Percentiles rank a stretch among this genome's conserved stretches.
These are phyloP conservation scores for Archilochus colubris DNA, from an alignment of 2,113 vertebrate species.

Conservation along the genomic window DNA sequence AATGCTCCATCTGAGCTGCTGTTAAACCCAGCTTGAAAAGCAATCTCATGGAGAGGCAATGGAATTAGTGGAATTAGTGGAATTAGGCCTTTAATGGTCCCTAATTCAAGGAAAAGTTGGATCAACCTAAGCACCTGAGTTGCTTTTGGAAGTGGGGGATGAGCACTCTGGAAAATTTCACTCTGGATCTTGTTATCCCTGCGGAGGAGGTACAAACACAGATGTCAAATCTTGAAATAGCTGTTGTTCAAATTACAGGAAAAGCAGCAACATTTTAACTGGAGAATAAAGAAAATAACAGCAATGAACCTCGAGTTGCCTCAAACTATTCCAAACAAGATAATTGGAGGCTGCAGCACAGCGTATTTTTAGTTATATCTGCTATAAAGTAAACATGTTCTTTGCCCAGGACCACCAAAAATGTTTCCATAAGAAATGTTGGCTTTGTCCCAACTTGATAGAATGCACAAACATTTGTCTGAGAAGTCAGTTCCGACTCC, in stretches of 20 bases:
- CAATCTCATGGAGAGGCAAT: not conserved
- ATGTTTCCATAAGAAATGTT: constrained; percentile 51
- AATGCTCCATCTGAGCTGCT: not conserved
- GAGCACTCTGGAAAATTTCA: constrained; percentile 26
- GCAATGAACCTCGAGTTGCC: constrained; percentile 4
- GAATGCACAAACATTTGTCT: constrained; percentile 51
- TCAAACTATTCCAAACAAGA: constrained; percentile 32
- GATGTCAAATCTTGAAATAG: constrained; percentile 41
- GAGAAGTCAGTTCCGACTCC: constrained; percentile 24
- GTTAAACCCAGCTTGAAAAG: not conserved
- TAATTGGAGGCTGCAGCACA: constrained; percentile 32
- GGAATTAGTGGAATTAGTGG: not conserved
- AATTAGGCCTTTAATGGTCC: not conserved
- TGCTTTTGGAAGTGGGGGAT: constrained; percentile 10
- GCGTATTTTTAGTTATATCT: constrained; percentile 63
- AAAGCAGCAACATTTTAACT: constrained; percentile 24
- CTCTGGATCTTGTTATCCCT: not conserved
- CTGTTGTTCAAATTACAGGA: constrained; percentile 42
- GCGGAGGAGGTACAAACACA: constrained; percentile 37
- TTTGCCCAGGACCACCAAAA: constrained; percentile 47
- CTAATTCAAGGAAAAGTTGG: not conserved
- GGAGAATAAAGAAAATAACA: constrained; percentile 51
- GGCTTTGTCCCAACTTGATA: constrained; percentile 13
- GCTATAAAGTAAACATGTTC: constrained; percentile 59
- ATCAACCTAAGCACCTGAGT: not conserved